A percentile compares a stretch with the other conserved stretches of the same genome.
Evolutionary conservation across 2,797 vertebrate species (phyloP).

Genomic region (Takifugu ocellatus): DNA sequence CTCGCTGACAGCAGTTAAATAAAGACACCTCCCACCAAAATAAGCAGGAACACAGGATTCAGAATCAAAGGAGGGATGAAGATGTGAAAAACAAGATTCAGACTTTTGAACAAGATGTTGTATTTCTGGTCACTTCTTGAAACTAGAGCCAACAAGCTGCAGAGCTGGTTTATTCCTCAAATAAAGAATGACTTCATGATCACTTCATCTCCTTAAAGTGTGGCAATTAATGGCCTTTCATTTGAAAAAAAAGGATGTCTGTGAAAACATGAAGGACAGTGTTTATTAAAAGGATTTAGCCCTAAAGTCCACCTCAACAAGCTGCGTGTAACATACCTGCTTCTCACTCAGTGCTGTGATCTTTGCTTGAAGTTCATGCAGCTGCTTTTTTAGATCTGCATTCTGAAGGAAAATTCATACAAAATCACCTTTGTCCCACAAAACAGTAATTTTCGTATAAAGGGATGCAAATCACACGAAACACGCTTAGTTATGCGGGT

Average conservation of each 20-base stretch:
- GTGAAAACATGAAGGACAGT: neutral
- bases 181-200: too few species aligned
- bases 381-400: slow-evolving; percentile 98
- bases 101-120: neutral
- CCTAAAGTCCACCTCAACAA: neutral
- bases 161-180: too few species aligned
- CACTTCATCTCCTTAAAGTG: too few species aligned
- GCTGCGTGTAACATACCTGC: slow-evolving; percentile 77
- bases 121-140: neutral
- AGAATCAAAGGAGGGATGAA: neutral
- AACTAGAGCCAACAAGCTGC: too few species aligned
- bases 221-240: too few species aligned
- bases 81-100: neutral
- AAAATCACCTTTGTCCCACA: neutral
- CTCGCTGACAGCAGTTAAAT: slow-evolving; percentile 30
- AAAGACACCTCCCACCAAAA: slow-evolving; percentile 10
- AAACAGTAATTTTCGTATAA: too few species aligned
- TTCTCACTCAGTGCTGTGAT: slow-evolving; percentile 98
- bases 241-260: neutral
- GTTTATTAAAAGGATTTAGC: neutral
- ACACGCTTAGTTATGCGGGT: neutral
- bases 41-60: slow-evolving; percentile 1
- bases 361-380: slow-evolving; percentile 98
- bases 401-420: slow-evolving; percentile 77
- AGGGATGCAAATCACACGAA: neutral